phyloP scores from a whole-genome alignment of 2,888 invertebrate genomes.

The Diarsia brunnea region DNA sequence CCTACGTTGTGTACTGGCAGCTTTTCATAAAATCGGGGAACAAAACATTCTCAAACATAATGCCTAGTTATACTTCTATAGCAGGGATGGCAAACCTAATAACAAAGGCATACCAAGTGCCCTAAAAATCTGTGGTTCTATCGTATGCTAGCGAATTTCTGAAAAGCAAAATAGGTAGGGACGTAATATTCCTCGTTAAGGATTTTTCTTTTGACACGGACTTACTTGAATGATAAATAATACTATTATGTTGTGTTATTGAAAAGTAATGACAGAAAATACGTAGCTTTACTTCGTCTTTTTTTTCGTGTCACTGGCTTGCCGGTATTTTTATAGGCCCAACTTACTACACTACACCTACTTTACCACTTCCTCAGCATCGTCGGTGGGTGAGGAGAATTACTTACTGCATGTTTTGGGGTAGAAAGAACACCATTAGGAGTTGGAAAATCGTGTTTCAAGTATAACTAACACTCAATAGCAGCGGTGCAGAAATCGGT shows the following conservation, averaged over 20 bases:
- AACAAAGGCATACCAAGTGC: neutral
- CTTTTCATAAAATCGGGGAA: constrained; percentile 42
- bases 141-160: neutral
- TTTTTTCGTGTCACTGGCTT: too few species aligned
- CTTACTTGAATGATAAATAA: too few species aligned
- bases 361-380: too few species aligned
- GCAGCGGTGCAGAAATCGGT: neutral
- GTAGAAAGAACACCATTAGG: too few species aligned
- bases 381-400: too few species aligned
- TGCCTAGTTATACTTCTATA: neutral
- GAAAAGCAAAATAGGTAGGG: neutral
- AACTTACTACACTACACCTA: too few species aligned
- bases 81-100: constrained; percentile 14
- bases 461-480: neutral
- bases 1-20: neutral
- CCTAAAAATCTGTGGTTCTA: neutral
- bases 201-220: too few species aligned
- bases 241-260: too few species aligned
- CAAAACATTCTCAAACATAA: constrained; percentile 42
- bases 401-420: too few species aligned
- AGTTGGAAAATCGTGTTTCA: neutral
- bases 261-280: too few species aligned
- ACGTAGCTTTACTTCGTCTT: too few species aligned
- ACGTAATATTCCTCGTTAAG: neutral
- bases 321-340: too few species aligned